phyloP scores from a whole-genome alignment of 2,797 vertebrate genomes.

The Numenius phaeopus region DNA sequence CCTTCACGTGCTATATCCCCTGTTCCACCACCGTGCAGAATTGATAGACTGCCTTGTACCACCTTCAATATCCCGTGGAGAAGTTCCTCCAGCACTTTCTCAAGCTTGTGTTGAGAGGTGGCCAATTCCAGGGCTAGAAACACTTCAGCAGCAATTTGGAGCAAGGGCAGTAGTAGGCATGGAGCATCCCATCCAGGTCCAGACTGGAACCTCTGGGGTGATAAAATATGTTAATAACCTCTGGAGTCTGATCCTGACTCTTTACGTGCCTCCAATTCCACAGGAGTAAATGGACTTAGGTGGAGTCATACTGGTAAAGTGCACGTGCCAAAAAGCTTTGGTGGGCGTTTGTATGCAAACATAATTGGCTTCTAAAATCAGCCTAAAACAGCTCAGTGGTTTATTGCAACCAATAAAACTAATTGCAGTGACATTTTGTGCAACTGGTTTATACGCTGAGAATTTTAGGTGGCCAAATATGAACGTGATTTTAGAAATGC shows the following conservation, averaged over 20 bases:
- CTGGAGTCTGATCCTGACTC: neutral
- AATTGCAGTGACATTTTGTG: neutral
- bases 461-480: neutral
- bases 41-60: neutral
- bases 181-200: neutral
- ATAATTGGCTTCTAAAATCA: neutral
- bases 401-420: neutral
- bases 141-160: fast-evolving
- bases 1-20: neutral
- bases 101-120: neutral
- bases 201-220: neutral
- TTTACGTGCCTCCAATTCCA: fast-evolving
- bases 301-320: neutral
- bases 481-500: neutral
- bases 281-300: neutral
- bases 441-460: neutral
- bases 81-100: neutral
- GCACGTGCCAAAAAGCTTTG: fast-evolving
- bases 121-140: neutral
- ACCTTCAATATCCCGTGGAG: fast-evolving
- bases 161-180: fast-evolving
- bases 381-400: neutral
- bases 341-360: neutral
- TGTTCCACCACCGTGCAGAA: fast-evolving
- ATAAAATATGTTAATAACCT: fast-evolving